Conservation (phyloP, 2,113 vertebrate genomes). For the Ceuthmochares aereus region DNA sequence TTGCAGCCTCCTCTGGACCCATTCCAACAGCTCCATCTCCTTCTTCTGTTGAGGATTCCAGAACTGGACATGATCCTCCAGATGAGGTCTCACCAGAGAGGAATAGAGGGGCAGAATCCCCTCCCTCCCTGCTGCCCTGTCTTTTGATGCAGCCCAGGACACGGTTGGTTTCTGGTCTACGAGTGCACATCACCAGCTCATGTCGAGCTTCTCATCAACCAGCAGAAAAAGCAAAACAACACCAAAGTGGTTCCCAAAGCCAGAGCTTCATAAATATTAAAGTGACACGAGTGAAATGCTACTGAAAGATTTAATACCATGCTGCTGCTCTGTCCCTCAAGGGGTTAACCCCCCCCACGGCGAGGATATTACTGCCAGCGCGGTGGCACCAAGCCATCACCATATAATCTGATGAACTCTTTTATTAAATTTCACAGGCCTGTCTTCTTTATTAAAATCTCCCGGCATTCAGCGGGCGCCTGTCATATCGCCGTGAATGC, state of each 20-base stretch:
- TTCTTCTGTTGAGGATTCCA: too few species aligned
- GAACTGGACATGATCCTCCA: too few species aligned
- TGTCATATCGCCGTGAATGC: conserved; percentile 32
- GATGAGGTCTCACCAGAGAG: too few species aligned
- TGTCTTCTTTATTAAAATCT: conserved; percentile 96
- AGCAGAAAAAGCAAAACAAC: neutral
- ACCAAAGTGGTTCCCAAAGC: conserved; percentile 7
- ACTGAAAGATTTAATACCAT: conserved; percentile 18
- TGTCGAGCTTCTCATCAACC: too few species aligned
- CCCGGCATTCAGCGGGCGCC: conserved; percentile 85
- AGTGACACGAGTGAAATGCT: neutral
- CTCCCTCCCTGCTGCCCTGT: too few species aligned
- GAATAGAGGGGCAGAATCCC: too few species aligned
- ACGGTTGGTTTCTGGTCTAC: too few species aligned
- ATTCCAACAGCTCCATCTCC: too few species aligned
- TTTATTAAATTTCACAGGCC: conserved; percentile 94
- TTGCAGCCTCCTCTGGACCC: too few species aligned
- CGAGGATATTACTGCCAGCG: conserved; percentile 84
- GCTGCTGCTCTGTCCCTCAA: conserved; percentile 9
- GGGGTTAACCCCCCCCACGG: conserved; percentile 59
- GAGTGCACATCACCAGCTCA: too few species aligned
- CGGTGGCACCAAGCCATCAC: conserved; percentile 85
- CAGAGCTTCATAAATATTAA: conserved; percentile 50
- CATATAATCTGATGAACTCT: conserved; percentile 94
- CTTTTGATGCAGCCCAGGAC: too few species aligned